Base-by-base conservation (phyloP, 2,888 invertebrate genomes). In the Lasioglossum pauxillum region DNA sequence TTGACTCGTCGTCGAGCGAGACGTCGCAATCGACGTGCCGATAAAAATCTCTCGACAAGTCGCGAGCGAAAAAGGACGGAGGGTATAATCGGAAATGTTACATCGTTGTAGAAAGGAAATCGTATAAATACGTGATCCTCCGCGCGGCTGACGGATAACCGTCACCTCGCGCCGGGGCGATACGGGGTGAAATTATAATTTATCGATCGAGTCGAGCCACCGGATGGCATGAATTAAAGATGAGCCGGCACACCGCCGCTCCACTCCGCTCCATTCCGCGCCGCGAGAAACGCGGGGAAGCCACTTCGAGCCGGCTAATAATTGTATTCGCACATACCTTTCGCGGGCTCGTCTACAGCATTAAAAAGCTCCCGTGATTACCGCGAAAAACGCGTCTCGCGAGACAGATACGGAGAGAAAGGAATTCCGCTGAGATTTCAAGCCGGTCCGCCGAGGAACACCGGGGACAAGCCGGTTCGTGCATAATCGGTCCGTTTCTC, bases 181-280 rank as follows among this genome's bases (percentile, higher is more conserved):
- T 90, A 91, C 90, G 88, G 90, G 89, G 91, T 93, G 94, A 94
- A 94, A 95, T 94, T 94, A 94, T 94, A 95, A 95, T 95, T 94
- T 94, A 94, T 95, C 93, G 95, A 95, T 93, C 94, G 92, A 90
- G 92, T 90, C 93, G 91, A 92, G 93, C 93, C 93, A 93, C 93
- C 93, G 94, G 92, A 93, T 93, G 92, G 92, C 93, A 95, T 95
- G 95, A 94, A 95, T 95, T 94, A 95, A 95, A 95, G 94, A 95
- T 95, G 94, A 95, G 94, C 84, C 88, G 90, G 89, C 91, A 91
- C 91, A 90, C 89, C 90, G 89, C 87, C 90, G 90, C 64, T 31
- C 64, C 31, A 7, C 64, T 64, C 31, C 64, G 64, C 31, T 64
- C 19, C 64, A 8, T 31, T 64, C 64, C 64, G 64, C 90, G 90